Percentiles rank a stretch among this genome's conserved stretches.
These are phyloP conservation scores for Phymatocera aterrima DNA, from an alignment of 2,888 invertebrate species.

Conservation along the genomic window DNA sequence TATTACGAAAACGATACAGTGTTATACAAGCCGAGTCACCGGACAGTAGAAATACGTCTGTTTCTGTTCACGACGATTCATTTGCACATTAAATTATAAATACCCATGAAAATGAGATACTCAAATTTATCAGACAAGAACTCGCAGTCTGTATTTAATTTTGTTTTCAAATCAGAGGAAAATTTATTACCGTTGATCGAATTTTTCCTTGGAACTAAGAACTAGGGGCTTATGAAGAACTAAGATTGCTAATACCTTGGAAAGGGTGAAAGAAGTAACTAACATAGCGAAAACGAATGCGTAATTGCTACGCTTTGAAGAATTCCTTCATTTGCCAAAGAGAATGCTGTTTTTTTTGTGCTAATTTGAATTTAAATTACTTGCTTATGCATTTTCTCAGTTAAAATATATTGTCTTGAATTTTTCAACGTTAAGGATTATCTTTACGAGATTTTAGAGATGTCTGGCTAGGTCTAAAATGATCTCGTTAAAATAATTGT, in stretches of 20 bases:
- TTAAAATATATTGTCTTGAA: no score
- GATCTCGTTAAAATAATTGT: neutral
- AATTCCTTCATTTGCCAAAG: conserved; percentile 6
- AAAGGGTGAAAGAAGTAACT: no score
- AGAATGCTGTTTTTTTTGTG: neutral
- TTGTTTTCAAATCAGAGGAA: conserved; percentile 37
- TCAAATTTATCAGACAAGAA: conserved; percentile 53
- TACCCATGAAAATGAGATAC: conserved; percentile 47
- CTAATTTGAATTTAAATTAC: conserved; percentile 5
- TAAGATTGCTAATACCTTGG: no score
- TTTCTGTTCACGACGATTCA: conserved; percentile 65
- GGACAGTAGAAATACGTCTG: conserved; percentile 67
- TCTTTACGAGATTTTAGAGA: neutral
- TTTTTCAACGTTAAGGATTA: no score
- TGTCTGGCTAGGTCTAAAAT: neutral
- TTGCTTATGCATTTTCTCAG: neutral
- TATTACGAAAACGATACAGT: conserved; percentile 68
- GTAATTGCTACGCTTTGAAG: neutral
- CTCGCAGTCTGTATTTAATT: conserved; percentile 49
- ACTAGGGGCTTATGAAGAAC: neutral
- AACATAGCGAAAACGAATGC: no score
- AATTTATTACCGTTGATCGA: conserved; percentile 45
- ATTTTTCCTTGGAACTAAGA: neutral
- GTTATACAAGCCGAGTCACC: conserved; percentile 66
- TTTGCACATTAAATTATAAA: conserved; percentile 52